phyloP scores from a whole-genome alignment of 2,113 vertebrate genomes.

The Passer domesticus region DNA sequence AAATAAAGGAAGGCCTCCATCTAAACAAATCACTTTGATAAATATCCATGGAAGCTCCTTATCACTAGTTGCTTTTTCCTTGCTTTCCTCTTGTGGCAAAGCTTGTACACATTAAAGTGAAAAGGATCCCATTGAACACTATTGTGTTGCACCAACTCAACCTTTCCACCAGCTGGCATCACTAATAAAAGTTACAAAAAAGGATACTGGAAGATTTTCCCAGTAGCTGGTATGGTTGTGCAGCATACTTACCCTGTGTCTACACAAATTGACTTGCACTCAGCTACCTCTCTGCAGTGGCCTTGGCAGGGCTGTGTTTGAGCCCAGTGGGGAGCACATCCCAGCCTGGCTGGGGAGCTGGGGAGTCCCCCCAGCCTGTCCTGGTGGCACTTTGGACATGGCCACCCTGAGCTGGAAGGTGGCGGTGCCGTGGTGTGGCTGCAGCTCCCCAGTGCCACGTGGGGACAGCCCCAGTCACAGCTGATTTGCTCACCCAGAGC shows the following conservation, averaged over 20 bases:
- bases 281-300: fast-evolving
- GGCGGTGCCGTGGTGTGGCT: fast-evolving
- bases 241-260: neutral
- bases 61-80: neutral
- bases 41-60: neutral
- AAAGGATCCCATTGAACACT: neutral
- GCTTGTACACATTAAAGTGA: neutral
- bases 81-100: neutral
- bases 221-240: fast-evolving
- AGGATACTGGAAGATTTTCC: neutral
- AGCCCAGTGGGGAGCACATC: neutral
- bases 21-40: neutral
- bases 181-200: neutral
- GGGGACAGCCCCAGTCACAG: fast-evolving
- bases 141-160: neutral
- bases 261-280: fast-evolving
- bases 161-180: neutral
- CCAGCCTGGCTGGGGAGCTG: fast-evolving
- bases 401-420: neutral
- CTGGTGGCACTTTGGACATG: fast-evolving
- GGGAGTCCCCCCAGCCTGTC: fast-evolving
- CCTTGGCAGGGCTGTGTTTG: neutral
- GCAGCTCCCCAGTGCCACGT: fast-evolving
- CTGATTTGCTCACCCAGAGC: fast-evolving
- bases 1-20: neutral